Base-by-base conservation (phyloP, 1,140 invertebrate species). In the Thalassaphorura encarpata region DNA sequence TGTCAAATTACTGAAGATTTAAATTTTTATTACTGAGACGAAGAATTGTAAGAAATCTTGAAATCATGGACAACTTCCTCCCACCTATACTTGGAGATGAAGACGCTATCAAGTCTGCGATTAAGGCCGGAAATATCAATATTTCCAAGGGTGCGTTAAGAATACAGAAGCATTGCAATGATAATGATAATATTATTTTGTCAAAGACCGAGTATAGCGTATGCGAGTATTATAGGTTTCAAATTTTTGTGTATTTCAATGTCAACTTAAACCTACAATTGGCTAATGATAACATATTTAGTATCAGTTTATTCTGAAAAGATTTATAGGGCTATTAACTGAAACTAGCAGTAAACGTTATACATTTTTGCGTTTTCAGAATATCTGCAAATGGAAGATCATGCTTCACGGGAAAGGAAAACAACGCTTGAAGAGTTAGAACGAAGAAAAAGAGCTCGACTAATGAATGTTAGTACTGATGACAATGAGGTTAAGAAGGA, bases 341-440 rank as follows among this genome's bases (percentile, higher is more conserved):
- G n/a, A n/a, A n/a, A 41, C 3, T 29, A 29, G 6, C 19, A n/a
- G 24, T 42, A 13, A 29, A 18, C 40, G 43, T 36, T 55, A 11
- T 23, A 16, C 4, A 36, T 36, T 36, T 60, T 54, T 63, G 24
- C 58, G 52, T 59, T 66, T 64, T 2, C 65, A 78, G 87, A 92
- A 70, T 93, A 92, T 65, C 89, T 93, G 81, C 89, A 94, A 60
- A 70, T 95, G 28, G 91, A 94, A 69, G 84, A 89, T 66, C 84
- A 87, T 67, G 24, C 33, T 43, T 52, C 49, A 0, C 49, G 83
- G 67, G 89, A 92, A 68, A 89, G 91, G 67, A 85, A 89, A 69
- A 87, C 88, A 8, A 69, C 92, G 1, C 72, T 97, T 1, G 93
- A 95, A 71, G 91, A 96, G 73, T 94, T 97, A 75, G 93, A 97